These are phyloP conservation scores for Drosophila austrosaltans DNA, from an alignment of 2,888 invertebrate species.

Conservation along the genomic window DNA sequence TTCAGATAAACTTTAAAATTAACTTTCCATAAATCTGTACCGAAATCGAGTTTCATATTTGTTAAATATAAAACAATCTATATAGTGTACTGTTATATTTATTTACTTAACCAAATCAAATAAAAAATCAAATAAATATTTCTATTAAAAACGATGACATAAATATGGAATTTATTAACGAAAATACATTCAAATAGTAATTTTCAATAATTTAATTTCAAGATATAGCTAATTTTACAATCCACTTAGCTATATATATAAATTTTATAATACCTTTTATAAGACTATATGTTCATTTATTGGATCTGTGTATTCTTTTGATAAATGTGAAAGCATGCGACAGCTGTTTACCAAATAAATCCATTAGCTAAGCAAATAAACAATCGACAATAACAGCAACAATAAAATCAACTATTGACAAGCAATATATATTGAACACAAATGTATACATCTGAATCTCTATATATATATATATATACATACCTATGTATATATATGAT, in stretches of 20 bases:
- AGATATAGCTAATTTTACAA: not conserved
- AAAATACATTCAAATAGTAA: not conserved
- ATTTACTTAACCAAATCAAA: too few relatives aligned
- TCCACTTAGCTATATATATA: not conserved
- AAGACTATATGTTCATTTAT: not conserved
- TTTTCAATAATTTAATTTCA: not conserved
- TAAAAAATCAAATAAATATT: too few relatives aligned
- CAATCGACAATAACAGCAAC: conserved; percentile 36
- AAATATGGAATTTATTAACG: too few relatives aligned
- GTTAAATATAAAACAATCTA: too few relatives aligned
- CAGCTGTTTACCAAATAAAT: conserved; percentile 76
- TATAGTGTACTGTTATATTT: too few relatives aligned
- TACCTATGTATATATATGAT: conserved; percentile 19
- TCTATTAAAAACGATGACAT: not conserved
- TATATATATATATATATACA: not conserved
- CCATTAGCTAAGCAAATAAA: conserved; percentile 73
- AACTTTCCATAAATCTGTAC: too few relatives aligned
- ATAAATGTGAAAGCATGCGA: conserved; percentile 73
- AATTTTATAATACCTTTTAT: not conserved
- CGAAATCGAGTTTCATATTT: too few relatives aligned
- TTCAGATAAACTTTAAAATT: too few relatives aligned
- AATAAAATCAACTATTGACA: conserved; percentile 60
- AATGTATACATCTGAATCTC: not conserved
- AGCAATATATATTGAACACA: conserved; percentile 45
- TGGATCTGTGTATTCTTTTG: conserved; percentile 60